Conservation (phyloP, 1,140 invertebrate genomes). For the Probaryconus sp. region DNA sequence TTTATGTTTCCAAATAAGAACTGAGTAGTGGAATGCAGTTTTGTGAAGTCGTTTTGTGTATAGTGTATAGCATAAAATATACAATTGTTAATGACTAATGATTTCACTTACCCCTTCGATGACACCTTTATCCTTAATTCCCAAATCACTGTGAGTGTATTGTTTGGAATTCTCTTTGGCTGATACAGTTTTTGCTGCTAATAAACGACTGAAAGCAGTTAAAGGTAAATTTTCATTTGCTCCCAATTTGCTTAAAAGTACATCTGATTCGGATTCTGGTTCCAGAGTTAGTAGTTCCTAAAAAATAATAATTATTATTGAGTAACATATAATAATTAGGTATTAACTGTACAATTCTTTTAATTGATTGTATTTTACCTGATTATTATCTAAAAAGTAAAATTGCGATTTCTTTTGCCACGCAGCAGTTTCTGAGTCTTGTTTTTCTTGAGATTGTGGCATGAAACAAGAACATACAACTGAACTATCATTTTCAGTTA, state of each 20-base stretch:
- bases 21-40: slow-evolving; percentile 13
- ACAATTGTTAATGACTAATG: slow-evolving; percentile 52
- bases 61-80: slow-evolving; percentile 44
- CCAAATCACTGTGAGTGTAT: slow-evolving; percentile 68
- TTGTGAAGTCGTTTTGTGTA: slow-evolving; percentile 51
- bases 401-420: slow-evolving; percentile 82
- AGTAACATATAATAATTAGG: slow-evolving; percentile 31
- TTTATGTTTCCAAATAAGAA: slow-evolving; percentile 24
- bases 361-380: slow-evolving; percentile 68
- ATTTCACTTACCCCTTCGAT: slow-evolving; percentile 69
- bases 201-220: slow-evolving; percentile 70
- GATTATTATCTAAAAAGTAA: slow-evolving; percentile 80
- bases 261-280: slow-evolving; percentile 68
- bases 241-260: slow-evolving; percentile 67
- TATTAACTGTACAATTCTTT: slow-evolving; percentile 17
- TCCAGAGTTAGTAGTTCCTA: slow-evolving; percentile 77
- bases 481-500: slow-evolving; percentile 73
- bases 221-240: slow-evolving; percentile 62
- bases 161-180: slow-evolving; percentile 58
- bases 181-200: slow-evolving; percentile 66
- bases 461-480: slow-evolving; percentile 79
- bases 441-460: slow-evolving; percentile 75
- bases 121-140: slow-evolving; percentile 63
- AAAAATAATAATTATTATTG: slow-evolving; percentile 29
- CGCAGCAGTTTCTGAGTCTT: slow-evolving; percentile 69